Conservation (phyloP, 1,140 invertebrate genomes). For the Scaptomyza montana region DNA sequence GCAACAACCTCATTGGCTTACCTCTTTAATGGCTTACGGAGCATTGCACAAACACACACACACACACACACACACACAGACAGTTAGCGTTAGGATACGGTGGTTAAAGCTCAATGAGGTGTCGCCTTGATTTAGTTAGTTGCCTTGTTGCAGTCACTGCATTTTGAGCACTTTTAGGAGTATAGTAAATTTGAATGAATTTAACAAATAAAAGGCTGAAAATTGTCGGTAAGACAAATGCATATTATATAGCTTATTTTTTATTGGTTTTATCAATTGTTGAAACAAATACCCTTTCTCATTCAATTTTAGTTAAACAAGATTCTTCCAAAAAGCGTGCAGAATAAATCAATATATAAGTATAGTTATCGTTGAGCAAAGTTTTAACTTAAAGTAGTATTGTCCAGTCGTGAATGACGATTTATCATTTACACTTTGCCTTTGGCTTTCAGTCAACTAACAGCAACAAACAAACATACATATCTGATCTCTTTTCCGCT, state of each 20-base stretch:
- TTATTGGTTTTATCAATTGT: too few relatives aligned
- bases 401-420: slow-evolving; percentile 9
- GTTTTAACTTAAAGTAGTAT: not conserved
- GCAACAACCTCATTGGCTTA: slow-evolving; percentile 29
- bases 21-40: slow-evolving; percentile 68
- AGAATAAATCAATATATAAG: not conserved
- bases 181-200: not conserved
- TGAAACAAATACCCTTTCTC: too few relatives aligned
- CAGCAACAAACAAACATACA: not conserved
- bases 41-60: slow-evolving; percentile 54
- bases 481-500: slow-evolving; percentile 25
- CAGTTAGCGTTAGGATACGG: slow-evolving; percentile 49
- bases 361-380: not conserved
- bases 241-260: too few relatives aligned
- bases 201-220: not conserved
- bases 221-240: too few relatives aligned
- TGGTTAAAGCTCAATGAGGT: slow-evolving; percentile 78
- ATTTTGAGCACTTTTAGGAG: slow-evolving; percentile 8
- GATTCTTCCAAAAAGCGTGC: too few relatives aligned
- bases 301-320: too few relatives aligned
- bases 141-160: slow-evolving; percentile 43
- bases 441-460: not conserved
- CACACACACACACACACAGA: slow-evolving; percentile 2
- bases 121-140: slow-evolving; percentile 73
- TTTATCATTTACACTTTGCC: slow-evolving; percentile 14